Evolutionary conservation across 2,797 vertebrate species (phyloP), one percentile per base, ranked within the genome.

Genomic region (Gallinago stenura): DNA sequence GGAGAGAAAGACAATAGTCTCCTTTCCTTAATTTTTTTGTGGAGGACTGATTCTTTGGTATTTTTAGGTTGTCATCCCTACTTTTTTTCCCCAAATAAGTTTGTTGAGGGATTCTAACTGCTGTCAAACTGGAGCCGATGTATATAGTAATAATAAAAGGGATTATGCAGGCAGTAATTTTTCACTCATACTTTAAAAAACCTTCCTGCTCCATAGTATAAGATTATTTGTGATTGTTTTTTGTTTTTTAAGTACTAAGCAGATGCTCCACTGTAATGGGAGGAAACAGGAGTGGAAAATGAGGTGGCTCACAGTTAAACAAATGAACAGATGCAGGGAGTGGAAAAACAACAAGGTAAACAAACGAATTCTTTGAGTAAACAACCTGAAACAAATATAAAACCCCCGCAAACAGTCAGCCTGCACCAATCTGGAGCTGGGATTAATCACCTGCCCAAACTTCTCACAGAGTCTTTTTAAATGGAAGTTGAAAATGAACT

Each of bases 261-360:
- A 97, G 96, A 97, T 97, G 97, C 95, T 97, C 91, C 37, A 56
- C 86, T 95, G 70, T 97, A 97, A 97, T 94, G 94, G 96, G 89
- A 92, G 87, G 92, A 97, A 97, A 96, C 89, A 97, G 93, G 96
- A 97, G 87, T 70, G 64, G 81, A 85, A 96, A 97, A 96, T 9
- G 53, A 89, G 75, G 65, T 97, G 33, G 28, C 68, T 96, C 35
- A 28, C 90, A 94, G 79, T 97, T 95, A 98, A 97, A 97, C 78
- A 98, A 95, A 96, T 57, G 95, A 98, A 95, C 98, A 98, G 97
- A 97, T 98, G 97, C 65, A 95, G 78, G 31, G 73, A 97, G 87
- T 93, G 77, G 77, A 41, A 97, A 97, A 93, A 97, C 91, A 98
- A 93, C 78, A 66, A 93, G 77, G 48, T 96, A 97, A 98, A 97